Base-by-base conservation (phyloP, 2,113 vertebrate species). In the Caranx melampygus region DNA sequence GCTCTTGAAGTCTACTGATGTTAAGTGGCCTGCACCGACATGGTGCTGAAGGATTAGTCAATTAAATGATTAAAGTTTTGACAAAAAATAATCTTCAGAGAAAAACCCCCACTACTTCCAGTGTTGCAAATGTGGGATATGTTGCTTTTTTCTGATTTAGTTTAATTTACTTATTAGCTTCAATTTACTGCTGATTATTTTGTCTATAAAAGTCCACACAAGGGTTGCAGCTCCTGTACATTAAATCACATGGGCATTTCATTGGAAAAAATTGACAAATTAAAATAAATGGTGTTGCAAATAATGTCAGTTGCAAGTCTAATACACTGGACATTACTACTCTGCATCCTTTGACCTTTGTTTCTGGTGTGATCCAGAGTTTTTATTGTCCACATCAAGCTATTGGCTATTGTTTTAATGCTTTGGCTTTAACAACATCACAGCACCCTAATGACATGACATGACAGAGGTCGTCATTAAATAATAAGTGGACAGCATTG, bases 1-100 rank as follows among this genome's bases (percentile, higher is more conserved):
- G 6, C 55, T 33, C 33, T 26, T 64, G 42, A 72, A 75, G 52
- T 59, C 59, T 60, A 5, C 49, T 8, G 45, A 44, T 77, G 73
- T 66, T 40, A 44, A 66, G 31, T 26, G 20, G 52, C 33, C 4
- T 34, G 18, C 31, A n/a, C 52, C 57, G 18, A 57, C 61, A 80
- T 18, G 35, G 40, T 4, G 20, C 54, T 34, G 58, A 54, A 55
- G 20, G 13, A 70, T 74, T 40, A 5, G 34, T 51, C 31, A 59
- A 42, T 11, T 34, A 34, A 55, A 20, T 20, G 0, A 57, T 55
- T 15, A 14, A 1, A 40, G 1, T 15, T 1, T 31, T 42, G 34
- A 42, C 14, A 21, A 12, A 66, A 51, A 67, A 51, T 3, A 54
- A 64, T 31, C 7, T 5, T 6, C 16, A 8, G 31, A n/a, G 2